phyloP scores from a whole-genome alignment of 1,140 invertebrate species.

The Drosophila athabasca region DNA sequence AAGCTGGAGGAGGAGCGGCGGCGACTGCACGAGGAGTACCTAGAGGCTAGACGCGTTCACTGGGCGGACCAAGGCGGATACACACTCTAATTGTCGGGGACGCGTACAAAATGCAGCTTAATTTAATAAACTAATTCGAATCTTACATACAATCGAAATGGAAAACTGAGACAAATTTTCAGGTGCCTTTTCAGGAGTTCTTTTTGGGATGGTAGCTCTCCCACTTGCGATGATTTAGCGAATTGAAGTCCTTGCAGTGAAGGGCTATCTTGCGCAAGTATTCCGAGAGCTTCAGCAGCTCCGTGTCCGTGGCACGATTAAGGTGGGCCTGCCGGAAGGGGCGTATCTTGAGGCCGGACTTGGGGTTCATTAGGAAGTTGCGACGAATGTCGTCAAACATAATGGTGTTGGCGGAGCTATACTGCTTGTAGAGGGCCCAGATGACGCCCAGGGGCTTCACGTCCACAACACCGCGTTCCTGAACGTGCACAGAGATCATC shows the following conservation, averaged over 20 bases:
- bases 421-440: conserved; percentile 97
- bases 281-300: conserved; percentile 91
- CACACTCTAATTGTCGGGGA: conserved; percentile 57
- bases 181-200: conserved; percentile 40
- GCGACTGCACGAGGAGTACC: conserved; percentile 72
- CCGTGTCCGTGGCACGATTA: conserved; percentile 92
- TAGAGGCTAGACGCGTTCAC: conserved; percentile 75
- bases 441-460: conserved; percentile 98
- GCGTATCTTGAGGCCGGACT: conserved; percentile 94
- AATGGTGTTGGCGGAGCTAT: conserved; percentile 95
- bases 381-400: conserved; percentile 99
- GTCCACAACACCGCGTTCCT: conserved; percentile 86
- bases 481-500: conserved; percentile 96
- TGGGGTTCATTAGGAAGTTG: conserved; percentile 99
- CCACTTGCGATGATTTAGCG: conserved; percentile 95
- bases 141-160: conserved; percentile 38
- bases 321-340: conserved; percentile 95
- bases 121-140: conserved; percentile 68
- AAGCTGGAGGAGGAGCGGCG: conserved; percentile 76
- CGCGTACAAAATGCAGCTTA: conserved; percentile 64
- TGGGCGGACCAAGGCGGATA: conserved; percentile 82
- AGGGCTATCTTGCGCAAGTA: conserved; percentile 94
- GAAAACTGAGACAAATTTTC: not conserved
- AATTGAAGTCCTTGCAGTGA: conserved; percentile 92
- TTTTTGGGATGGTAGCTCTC: conserved; percentile 89